Conservation (phyloP, 2,113 vertebrate genomes). For the Larimichthys crocea region DNA sequence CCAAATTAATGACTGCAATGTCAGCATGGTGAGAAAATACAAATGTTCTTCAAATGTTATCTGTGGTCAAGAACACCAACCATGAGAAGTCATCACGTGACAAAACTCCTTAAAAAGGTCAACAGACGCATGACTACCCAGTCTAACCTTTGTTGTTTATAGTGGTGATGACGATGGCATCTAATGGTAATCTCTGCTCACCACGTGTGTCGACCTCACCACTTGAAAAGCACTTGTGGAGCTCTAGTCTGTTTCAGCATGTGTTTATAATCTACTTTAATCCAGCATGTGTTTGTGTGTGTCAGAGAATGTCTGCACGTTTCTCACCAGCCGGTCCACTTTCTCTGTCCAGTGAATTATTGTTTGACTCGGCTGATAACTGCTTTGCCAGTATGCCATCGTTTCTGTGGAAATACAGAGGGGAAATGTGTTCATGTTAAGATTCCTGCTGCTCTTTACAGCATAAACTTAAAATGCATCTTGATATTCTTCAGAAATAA, state of each 20-base stretch:
- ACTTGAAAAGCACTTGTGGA: conserved; percentile 22
- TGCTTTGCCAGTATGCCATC: conserved; percentile 56
- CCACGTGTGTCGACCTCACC: conserved; percentile 42
- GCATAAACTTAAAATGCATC: neutral
- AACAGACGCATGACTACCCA: neutral
- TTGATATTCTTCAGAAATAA: neutral
- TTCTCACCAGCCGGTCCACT: conserved; percentile 69
- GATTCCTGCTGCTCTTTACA: neutral
- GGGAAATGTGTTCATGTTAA: neutral
- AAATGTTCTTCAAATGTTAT: neutral
- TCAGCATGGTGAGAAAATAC: neutral
- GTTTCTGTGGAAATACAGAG: conserved; percentile 63
- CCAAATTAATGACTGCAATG: neutral
- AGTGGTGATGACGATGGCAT: conserved; percentile 15
- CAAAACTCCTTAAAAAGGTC: neutral
- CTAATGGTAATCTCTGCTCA: conserved; percentile 17
- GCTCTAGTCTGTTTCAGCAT: conserved; percentile 39
- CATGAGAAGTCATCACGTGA: neutral
- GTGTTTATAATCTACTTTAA: conserved; percentile 36
- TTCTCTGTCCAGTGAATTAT: conserved; percentile 67
- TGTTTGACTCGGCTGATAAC: conserved; percentile 74
- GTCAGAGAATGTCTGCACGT: conserved; percentile 22
- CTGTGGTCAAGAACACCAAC: neutral
- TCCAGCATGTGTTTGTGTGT: conserved; percentile 17
- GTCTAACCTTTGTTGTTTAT: conserved; percentile 9